Conservation (phyloP, 2,797 vertebrate species). For the Sternarchorhynchus goeldii region DNA sequence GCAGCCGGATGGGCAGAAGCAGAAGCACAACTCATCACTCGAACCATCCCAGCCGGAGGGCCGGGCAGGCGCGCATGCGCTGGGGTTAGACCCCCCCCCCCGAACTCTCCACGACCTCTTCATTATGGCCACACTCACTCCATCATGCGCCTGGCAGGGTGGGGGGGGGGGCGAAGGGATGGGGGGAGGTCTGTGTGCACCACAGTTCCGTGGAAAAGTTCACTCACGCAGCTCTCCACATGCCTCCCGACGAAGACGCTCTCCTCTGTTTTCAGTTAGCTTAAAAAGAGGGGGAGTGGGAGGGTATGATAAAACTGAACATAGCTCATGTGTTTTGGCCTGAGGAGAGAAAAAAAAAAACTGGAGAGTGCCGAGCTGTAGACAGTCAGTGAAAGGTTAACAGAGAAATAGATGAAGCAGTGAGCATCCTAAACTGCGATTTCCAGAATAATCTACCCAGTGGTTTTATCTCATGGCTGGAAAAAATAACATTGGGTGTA, state of each 20-base stretch:
- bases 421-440: conserved; percentile 9
- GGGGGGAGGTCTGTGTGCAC: too few species aligned
- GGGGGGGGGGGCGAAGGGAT: too few species aligned
- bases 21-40: conserved; percentile 53
- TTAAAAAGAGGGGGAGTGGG: conserved; percentile 33
- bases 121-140: conserved; percentile 75
- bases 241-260: conserved; percentile 38
- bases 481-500: neutral
- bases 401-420: conserved; percentile 31
- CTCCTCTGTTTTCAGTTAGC: conserved; percentile 54
- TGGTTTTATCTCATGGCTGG: conserved; percentile 6
- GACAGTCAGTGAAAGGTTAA: conserved; percentile 43
- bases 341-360: neutral
- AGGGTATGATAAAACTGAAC: conserved; percentile 32
- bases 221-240: conserved; percentile 48
- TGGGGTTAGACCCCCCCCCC: conserved; percentile 37
- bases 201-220: conserved; percentile 60
- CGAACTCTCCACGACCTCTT: conserved; percentile 76
- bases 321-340: conserved; percentile 33
- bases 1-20: conserved; percentile 26
- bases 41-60: conserved; percentile 47
- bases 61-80: conserved; percentile 48
- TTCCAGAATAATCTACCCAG: conserved; percentile 7
- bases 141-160: conserved; percentile 71
- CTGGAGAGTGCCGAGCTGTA: conserved; percentile 24